Percentiles rank a stretch among this genome's conserved stretches.
These are phyloP conservation scores for Periparus ater DNA, from an alignment of 2,797 vertebrate species.

Conservation along the genomic window DNA sequence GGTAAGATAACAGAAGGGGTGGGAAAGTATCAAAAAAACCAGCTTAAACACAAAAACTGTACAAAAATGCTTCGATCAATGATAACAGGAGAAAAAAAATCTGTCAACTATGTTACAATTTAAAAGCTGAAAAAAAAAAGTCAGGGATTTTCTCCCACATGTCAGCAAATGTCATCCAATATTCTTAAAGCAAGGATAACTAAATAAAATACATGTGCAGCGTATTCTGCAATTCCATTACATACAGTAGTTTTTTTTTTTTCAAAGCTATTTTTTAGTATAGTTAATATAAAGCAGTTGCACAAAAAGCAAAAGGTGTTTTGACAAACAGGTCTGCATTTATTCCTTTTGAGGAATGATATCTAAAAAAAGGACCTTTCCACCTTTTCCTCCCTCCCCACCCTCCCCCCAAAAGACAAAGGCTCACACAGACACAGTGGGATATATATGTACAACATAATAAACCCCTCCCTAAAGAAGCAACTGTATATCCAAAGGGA, in stretches of 20 bases:
- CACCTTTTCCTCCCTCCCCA: constrained; percentile 64
- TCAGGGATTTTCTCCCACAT: constrained; percentile 84
- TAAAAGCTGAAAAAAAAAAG: constrained; percentile 82
- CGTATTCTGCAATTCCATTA: constrained; percentile 91
- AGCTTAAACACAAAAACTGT: constrained; percentile 83
- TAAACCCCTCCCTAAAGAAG: constrained; percentile 83
- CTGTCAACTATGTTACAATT: constrained; percentile 96
- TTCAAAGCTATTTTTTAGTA: constrained; percentile 88
- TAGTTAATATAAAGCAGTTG: constrained; percentile 95
- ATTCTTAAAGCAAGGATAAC: constrained; percentile 89
- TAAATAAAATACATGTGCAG: constrained; percentile 94
- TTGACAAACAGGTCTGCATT: constrained; percentile 84
- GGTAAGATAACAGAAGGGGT: constrained; percentile 83
- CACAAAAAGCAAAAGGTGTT: constrained; percentile 88
- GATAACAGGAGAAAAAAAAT: constrained; percentile 86
- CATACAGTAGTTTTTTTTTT: constrained; percentile 89
- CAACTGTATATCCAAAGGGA: constrained; percentile 78
- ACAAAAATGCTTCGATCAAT: constrained; percentile 91
- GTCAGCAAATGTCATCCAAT: constrained; percentile 85
- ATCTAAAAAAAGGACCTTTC: constrained; percentile 80
- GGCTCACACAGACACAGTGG: constrained; percentile 85
- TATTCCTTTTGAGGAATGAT: constrained; percentile 86
- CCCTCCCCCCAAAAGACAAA: constrained; percentile 79
- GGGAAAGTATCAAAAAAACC: constrained; percentile 87
- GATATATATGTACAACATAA: constrained; percentile 91